These are phyloP conservation scores for Sceloporus tristichus DNA, from an alignment of 2,113 vertebrate genomes.

Conservation along the genomic window DNA sequence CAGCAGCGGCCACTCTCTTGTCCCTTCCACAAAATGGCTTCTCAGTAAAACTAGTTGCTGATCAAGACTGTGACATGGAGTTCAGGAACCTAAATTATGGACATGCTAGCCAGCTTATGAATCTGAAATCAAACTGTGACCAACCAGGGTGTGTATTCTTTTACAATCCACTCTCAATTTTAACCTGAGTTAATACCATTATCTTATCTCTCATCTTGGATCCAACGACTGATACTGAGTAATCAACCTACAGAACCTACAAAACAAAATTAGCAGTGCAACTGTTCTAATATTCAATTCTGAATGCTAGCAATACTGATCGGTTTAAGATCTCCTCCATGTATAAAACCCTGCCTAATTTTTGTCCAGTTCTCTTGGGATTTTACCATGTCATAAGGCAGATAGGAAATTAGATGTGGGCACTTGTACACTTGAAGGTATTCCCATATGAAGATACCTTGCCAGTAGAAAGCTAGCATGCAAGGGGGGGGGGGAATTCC, in stretches of 20 bases:
- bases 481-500: neutral
- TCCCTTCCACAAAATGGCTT: neutral
- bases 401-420: neutral
- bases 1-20: neutral
- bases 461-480: neutral
- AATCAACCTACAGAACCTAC: constrained; percentile 66
- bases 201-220: constrained; percentile 36
- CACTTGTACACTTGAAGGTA: neutral
- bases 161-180: constrained; percentile 30
- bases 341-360: constrained; percentile 11
- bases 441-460: neutral
- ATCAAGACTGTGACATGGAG: neutral
- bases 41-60: constrained; percentile 1
- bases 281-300: constrained; percentile 41
- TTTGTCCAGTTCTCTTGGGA: neutral
- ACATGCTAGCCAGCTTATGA: neutral
- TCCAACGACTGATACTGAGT: constrained; percentile 48
- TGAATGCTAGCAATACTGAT: constrained; percentile 57
- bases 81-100: neutral
- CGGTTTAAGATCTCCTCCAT: constrained; percentile 18
- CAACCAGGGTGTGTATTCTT: constrained; percentile 4
- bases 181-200: neutral
- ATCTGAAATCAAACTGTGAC: constrained; percentile 1
- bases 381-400: neutral
- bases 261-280: constrained; percentile 70